These are phyloP conservation scores for Trachelipus rathkii DNA, from an alignment of 1,140 invertebrate genomes.

Conservation along the genomic window DNA sequence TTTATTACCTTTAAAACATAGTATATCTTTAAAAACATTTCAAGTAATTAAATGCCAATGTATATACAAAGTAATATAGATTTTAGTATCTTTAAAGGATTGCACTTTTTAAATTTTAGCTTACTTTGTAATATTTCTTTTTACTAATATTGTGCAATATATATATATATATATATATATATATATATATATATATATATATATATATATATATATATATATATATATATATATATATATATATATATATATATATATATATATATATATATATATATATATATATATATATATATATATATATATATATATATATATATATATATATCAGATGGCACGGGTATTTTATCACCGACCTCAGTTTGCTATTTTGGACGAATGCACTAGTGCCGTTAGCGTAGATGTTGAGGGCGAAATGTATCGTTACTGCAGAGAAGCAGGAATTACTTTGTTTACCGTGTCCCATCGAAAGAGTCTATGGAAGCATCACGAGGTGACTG, in stretches of 20 bases:
- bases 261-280: conserved; percentile 10
- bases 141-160: too few species aligned
- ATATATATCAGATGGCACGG: conserved; percentile 75
- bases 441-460: conserved; percentile 94
- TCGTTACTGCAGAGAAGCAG: conserved; percentile 78
- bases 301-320: not conserved
- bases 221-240: not conserved
- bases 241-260: conserved; percentile 1
- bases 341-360: conserved; percentile 95
- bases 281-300: not conserved
- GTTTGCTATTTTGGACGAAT: conserved; percentile 97
- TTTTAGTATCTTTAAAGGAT: too few species aligned
- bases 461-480: conserved; percentile 93
- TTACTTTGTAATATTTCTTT: too few species aligned
- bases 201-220: conserved; percentile 10
- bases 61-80: too few species aligned
- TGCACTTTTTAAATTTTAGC: too few species aligned
- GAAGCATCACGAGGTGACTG: conserved; percentile 83
- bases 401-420: conserved; percentile 98
- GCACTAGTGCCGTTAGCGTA: conserved; percentile 63
- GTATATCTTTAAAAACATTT: too few species aligned
- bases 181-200: not conserved
- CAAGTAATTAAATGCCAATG: too few species aligned
- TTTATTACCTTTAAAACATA: too few species aligned
- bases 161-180: too few species aligned